Conservation (phyloP, 2,888 invertebrate genomes). For the Pristionchus japonicus region DNA sequence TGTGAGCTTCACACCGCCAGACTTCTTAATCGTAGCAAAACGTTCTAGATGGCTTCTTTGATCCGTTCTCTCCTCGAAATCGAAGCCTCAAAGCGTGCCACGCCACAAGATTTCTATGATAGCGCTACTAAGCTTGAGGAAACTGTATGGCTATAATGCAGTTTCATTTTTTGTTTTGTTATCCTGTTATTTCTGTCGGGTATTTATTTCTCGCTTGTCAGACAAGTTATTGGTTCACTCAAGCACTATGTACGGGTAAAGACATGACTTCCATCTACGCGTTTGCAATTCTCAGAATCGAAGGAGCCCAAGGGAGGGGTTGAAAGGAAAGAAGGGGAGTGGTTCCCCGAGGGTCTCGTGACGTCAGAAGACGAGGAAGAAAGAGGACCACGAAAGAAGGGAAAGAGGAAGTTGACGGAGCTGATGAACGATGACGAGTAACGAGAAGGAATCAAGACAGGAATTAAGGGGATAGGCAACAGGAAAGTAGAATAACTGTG, state of each 20-base stretch:
- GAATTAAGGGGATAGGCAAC: neutral
- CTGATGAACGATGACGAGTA: neutral
- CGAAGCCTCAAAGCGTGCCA: slow-evolving; percentile 64
- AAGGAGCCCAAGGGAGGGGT: neutral
- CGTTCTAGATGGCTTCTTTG: slow-evolving; percentile 51
- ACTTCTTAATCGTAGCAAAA: neutral
- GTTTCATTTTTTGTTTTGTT: neutral
- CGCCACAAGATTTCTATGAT: slow-evolving; percentile 66
- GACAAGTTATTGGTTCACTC: neutral
- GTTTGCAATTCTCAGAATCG: neutral
- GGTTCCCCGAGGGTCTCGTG: slow-evolving; percentile 31
- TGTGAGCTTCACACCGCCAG: neutral
- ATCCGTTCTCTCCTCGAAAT: slow-evolving; percentile 69
- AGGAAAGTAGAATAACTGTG: too few relatives aligned
- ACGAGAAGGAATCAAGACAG: neutral
- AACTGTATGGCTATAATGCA: neutral
- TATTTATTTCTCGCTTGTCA: neutral
- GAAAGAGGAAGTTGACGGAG: neutral
- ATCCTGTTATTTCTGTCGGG: neutral
- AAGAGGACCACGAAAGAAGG: neutral
- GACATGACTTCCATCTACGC: neutral
- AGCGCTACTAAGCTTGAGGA: slow-evolving; percentile 51
- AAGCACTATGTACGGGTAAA: neutral
- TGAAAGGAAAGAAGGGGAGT: neutral
- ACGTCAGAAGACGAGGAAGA: neutral